Percentiles rank a stretch among this genome's conserved stretches.
phyloP scores from a whole-genome alignment of 2,797 vertebrate species.

The Alectoris magna region DNA sequence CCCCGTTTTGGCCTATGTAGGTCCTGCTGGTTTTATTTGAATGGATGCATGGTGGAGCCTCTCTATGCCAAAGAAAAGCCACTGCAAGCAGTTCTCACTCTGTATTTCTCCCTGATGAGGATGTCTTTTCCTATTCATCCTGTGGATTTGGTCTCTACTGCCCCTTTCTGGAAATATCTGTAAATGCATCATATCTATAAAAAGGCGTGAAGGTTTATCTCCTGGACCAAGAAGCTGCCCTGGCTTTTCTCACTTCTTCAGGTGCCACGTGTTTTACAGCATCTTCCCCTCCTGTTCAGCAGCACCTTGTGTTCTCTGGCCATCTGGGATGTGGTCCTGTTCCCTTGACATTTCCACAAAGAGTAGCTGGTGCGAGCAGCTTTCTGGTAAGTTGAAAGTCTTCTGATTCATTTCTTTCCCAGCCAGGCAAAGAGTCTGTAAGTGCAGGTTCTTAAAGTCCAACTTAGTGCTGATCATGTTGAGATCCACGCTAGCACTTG shows the following conservation, averaged over 20 bases:
- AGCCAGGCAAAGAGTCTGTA: background rate
- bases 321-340: background rate
- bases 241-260: background rate
- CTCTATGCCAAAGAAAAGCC: background rate
- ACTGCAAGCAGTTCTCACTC: background rate
- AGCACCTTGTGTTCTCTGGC: background rate
- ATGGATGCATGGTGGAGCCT: background rate
- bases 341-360: background rate
- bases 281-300: background rate
- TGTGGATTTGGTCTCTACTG: slow-evolving; percentile 63
- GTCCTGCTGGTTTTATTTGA: background rate
- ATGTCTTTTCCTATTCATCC: fast-evolving
- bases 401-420: background rate
- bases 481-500: background rate
- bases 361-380: background rate
- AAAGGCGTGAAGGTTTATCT: background rate
- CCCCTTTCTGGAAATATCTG: slow-evolving; percentile 62
- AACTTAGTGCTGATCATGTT: background rate
- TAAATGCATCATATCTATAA: slow-evolving; percentile 3
- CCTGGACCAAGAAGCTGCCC: background rate
- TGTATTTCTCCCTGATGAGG: background rate
- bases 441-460: background rate
- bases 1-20: background rate
- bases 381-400: slow-evolving; percentile 13
- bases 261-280: background rate